phyloP scores from a whole-genome alignment of 2,888 invertebrate species.

The Hylaea fasciaria region DNA sequence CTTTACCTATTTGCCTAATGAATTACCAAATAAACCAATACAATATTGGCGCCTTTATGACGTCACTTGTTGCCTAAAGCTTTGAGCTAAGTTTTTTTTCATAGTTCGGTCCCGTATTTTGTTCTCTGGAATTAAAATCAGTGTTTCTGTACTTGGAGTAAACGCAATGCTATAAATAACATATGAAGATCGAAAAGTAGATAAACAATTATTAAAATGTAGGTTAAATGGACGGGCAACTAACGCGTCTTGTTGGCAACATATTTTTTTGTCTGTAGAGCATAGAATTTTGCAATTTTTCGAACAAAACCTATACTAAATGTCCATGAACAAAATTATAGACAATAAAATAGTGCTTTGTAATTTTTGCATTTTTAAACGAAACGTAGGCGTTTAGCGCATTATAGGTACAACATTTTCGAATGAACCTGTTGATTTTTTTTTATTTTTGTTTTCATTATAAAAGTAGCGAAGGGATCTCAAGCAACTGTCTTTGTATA shows the following conservation, averaged over 20 bases:
- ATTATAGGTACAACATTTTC: slow-evolving; percentile 12
- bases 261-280: slow-evolving; percentile 9
- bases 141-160: no score
- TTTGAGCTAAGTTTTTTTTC: no score
- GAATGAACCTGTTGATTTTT: slow-evolving; percentile 7
- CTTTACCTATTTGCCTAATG: no score
- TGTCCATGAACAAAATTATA: slow-evolving; percentile 6
- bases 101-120: no score
- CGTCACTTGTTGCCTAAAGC: no score
- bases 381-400: slow-evolving; percentile 30
- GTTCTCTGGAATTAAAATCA: no score
- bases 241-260: neutral
- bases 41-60: no score
- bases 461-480: slow-evolving; percentile 30
- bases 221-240: neutral
- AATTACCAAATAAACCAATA: no score
- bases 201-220: neutral
- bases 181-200: no score
- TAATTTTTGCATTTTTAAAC: slow-evolving; percentile 11
- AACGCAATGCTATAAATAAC: no score
- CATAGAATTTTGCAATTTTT: neutral
- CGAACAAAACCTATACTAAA: slow-evolving; percentile 9
- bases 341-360: slow-evolving; percentile 30
- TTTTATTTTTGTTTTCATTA: slow-evolving; percentile 15
- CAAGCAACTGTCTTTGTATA: slow-evolving; percentile 37